Percentiles rank a stretch among this genome's conserved stretches.
phyloP scores from a whole-genome alignment of 2,113 vertebrate species.

The Rallus limicola region DNA sequence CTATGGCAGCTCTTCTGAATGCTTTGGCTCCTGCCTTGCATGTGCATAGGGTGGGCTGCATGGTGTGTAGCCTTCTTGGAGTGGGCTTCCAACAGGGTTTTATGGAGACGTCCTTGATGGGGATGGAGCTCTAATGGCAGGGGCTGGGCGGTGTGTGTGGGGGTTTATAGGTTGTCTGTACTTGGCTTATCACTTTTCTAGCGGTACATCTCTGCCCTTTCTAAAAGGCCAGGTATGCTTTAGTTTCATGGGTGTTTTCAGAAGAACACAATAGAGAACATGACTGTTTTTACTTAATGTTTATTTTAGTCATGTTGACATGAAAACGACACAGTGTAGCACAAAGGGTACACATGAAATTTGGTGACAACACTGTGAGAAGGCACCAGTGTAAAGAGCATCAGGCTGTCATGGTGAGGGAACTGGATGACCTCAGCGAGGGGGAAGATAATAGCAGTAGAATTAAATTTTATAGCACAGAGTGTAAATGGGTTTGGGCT shows the following conservation, averaged over 20 bases:
- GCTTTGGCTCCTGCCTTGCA: neutral
- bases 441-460: neutral
- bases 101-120: neutral
- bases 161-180: neutral
- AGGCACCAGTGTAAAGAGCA: neutral
- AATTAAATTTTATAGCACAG: slow-evolving; percentile 1
- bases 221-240: neutral
- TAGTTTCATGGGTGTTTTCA: neutral
- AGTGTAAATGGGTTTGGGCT: neutral
- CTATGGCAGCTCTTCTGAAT: neutral
- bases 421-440: neutral
- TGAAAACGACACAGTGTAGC: neutral
- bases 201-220: neutral
- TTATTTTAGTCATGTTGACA: neutral
- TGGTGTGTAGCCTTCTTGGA: neutral
- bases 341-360: neutral
- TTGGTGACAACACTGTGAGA: neutral
- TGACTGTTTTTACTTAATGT: neutral
- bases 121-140: neutral
- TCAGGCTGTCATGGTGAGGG: neutral
- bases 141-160: fast-evolving
- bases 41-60: fast-evolving
- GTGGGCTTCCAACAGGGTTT: neutral
- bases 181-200: neutral
- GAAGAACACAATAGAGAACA: neutral